A percentile compares a stretch with the other conserved stretches of the same genome.
phyloP scores from a whole-genome alignment of 37 sponge, comb jelly and placozoan species.

The Theonella swinhoei region DNA sequence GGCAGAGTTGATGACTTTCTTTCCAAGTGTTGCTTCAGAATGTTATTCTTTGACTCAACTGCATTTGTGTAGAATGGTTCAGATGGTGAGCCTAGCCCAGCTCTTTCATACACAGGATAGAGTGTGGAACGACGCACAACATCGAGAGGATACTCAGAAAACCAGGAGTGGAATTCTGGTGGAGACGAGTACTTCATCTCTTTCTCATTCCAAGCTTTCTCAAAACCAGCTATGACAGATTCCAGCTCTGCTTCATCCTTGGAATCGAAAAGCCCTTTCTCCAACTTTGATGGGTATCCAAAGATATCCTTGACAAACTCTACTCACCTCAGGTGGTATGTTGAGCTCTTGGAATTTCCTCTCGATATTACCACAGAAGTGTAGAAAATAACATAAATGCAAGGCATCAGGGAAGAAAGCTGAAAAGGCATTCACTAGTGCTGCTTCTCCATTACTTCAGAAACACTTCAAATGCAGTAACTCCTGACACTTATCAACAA shows the following conservation, averaged over 20 bases:
- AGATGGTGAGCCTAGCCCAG: conserved; percentile 37
- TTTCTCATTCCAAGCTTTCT: conserved; percentile 23
- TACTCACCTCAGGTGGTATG: not conserved
- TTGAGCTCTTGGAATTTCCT: conserved; percentile 16
- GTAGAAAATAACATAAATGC: conserved; percentile 44
- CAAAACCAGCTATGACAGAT: not conserved
- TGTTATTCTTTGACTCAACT: conserved; percentile 37
- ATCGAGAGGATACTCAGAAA: not conserved
- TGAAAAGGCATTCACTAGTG: conserved; percentile 29
- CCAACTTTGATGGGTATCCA: conserved; percentile 28
- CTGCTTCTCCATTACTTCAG: conserved; percentile 53
- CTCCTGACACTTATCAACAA: conserved; percentile 21
- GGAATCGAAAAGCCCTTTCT: conserved; percentile 40
- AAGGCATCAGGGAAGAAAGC: conserved; percentile 23
- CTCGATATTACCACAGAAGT: conserved; percentile 47
- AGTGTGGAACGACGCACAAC: conserved; percentile 4
- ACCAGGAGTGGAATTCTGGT: conserved; percentile 37
- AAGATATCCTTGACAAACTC: conserved; percentile 42
- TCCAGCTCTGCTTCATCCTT: conserved; percentile 9
- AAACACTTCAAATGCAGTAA: not conserved
- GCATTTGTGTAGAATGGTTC: conserved; percentile 43
- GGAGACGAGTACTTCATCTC: conserved; percentile 4
- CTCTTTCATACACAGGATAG: not conserved
- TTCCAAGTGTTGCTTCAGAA: conserved; percentile 20
- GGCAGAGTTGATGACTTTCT: conserved; percentile 7